Evolutionary conservation across 2,113 vertebrate species (phyloP), one percentile per base, ranked within the genome.

Genomic region (Peromyscus maniculatus): DNA sequence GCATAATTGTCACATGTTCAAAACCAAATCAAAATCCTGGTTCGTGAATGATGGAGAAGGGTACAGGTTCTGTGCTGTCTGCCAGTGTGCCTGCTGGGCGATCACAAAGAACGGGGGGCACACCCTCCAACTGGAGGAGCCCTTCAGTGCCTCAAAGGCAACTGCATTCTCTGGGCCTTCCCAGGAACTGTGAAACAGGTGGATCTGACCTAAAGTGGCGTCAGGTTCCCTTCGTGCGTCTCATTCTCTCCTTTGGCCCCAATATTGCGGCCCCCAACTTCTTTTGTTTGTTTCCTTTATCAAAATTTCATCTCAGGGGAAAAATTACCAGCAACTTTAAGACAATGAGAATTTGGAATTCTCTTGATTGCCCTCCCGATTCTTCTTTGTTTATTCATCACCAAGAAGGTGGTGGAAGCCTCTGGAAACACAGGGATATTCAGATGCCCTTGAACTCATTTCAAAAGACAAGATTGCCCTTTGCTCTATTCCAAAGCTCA

Each of bases 131-230:
- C 36, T 39, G 4, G 3, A 8, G 11, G 55, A 4, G 52, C 0
- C 2, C 31, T 16, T 46, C 24, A 17, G 46, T 24, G 55, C 11
- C 52, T 66, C 67, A 12, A 13, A 11, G 15, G 12, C 1, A 0
- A 4, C 10, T 31, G 9, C 31, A 0, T 5, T 3, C 9, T n/a
- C 66, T 5, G 31, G 22, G 22, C 39, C 24, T 6, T 31, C 31
- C 5, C 21, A 3, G 0, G 10, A 75, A 7, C 0, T 49, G 57
- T 28, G 33, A 69, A 46, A 64, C 0, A 43, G 64, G 15, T 0
- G 1, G 55, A 11, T 16, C 39, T 67, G 62, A 24, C 43, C 0
- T 4, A 0, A 9, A 5, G 19, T 0, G 4, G 39, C 59, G 57
- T 64, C 66, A 2, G 5, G 28, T 69, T 78, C 64, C 46, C 21